phyloP scores from a whole-genome alignment of 2,888 invertebrate genomes.

The Ceramica pisi region DNA sequence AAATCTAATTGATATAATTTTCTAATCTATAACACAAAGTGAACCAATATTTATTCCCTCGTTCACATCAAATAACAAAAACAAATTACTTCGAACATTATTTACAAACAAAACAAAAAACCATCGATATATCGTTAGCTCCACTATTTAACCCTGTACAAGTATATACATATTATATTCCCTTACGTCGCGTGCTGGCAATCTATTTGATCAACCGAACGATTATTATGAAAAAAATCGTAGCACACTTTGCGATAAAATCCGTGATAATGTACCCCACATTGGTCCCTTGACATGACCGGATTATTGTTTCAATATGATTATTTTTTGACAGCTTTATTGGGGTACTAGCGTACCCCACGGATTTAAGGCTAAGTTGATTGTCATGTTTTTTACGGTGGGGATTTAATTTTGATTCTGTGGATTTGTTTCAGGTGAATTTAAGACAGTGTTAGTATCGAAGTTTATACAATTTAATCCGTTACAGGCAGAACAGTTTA shows the following conservation, averaged over 20 bases:
- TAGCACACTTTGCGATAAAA: conserved; percentile 60
- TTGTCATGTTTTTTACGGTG: conserved; percentile 28
- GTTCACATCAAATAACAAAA: neutral
- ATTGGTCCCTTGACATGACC: conserved; percentile 39
- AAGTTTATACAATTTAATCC: neutral
- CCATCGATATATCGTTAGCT: conserved; percentile 25
- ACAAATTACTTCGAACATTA: neutral
- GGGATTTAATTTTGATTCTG: neutral
- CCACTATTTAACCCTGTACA: conserved; percentile 32
- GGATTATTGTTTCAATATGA: conserved; percentile 58
- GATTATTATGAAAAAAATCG: conserved; percentile 59
- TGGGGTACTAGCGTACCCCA: conserved; percentile 25
- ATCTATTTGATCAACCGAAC: conserved; percentile 55
- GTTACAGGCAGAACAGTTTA: no score
- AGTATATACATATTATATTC: neutral
- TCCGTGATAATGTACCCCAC: conserved; percentile 60
- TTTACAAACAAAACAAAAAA: conserved; percentile 13
- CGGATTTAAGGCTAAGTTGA: conserved; percentile 18
- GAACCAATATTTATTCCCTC: neutral
- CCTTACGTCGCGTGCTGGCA: conserved; percentile 43
- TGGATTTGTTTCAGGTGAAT: neutral
- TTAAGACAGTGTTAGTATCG: neutral
- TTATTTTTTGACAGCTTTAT: conserved; percentile 61
- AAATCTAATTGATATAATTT: neutral
- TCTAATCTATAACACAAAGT: neutral